A percentile compares a stretch with the other conserved stretches of the same genome.
Conservation (phyloP, 92 coral and sea anemone genomes). For the Paramuricea clavata region DNA sequence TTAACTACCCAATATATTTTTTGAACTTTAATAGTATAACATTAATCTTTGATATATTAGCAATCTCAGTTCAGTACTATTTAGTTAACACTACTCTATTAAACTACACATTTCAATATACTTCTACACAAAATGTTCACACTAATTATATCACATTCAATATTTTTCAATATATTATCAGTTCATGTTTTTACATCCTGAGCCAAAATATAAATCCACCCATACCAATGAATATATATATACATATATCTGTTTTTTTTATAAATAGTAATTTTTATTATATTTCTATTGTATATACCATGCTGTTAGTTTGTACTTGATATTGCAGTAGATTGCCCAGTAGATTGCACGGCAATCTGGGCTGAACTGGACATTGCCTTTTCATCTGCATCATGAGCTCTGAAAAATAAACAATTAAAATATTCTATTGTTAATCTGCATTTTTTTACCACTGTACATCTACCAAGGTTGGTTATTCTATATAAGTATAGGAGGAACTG, state of each 20-base stretch:
- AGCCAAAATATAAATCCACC: background rate
- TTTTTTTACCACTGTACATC: too few species aligned
- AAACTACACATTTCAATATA: conserved; percentile 1
- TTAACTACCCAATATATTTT: background rate
- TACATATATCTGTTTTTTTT: background rate
- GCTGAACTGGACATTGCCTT: conserved; percentile 89
- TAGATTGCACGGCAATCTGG: conserved; percentile 68
- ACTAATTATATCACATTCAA: background rate
- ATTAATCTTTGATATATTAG: background rate
- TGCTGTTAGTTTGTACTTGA: conserved; percentile 13
- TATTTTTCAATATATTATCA: background rate
- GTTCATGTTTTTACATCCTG: background rate
- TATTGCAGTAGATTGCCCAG: background rate
- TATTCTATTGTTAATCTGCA: background rate
- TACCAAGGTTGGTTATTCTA: too few species aligned
- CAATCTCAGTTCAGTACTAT: background rate
- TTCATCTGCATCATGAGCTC: conserved; percentile 99
- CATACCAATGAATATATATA: background rate
- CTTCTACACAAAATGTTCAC: conserved; percentile 7
- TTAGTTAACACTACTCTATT: background rate
- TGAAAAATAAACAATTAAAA: conserved; percentile 23
- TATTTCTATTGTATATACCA: background rate
- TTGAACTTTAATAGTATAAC: background rate
- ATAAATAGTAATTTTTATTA: conserved; percentile 14
- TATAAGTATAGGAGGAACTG: too few species aligned